phyloP scores from a whole-genome alignment of 2,113 vertebrate genomes.

The Sciurus niger region DNA sequence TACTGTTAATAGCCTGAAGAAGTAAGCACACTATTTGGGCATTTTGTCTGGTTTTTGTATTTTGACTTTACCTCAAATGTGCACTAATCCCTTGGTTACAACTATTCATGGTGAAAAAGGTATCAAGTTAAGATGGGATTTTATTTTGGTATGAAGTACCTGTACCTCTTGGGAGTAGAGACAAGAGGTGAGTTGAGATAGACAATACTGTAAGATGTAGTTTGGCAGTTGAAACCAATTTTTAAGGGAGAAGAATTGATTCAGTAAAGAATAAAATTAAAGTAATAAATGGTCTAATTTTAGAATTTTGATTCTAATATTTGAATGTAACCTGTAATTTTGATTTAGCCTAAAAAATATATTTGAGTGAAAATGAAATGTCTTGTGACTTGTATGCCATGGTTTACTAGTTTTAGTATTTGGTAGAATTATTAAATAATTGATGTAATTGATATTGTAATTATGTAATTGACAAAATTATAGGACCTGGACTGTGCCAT shows the following conservation, averaged over 20 bases:
- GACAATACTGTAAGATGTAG: background rate
- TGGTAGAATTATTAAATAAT: background rate
- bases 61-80: background rate
- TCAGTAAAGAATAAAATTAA: background rate
- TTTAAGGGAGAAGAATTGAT: slow-evolving; percentile 25
- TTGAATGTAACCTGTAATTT: slow-evolving; percentile 13
- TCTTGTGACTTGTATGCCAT: background rate
- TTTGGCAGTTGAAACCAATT: background rate
- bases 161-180: background rate
- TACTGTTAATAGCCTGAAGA: background rate
- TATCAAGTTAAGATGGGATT: background rate
- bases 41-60: background rate
- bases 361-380: slow-evolving; percentile 34
- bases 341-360: background rate
- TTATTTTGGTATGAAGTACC: background rate
- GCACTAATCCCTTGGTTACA: background rate
- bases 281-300: background rate
- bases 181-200: background rate
- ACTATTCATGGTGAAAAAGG: background rate
- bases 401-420: slow-evolving; percentile 1
- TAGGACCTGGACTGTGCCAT: background rate
- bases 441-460: no score
- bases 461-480: background rate
- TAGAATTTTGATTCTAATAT: slow-evolving; percentile 34
- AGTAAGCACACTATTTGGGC: background rate